Conservation (phyloP, 2,888 invertebrate species). For the Drosophila parthenogenetica region DNA sequence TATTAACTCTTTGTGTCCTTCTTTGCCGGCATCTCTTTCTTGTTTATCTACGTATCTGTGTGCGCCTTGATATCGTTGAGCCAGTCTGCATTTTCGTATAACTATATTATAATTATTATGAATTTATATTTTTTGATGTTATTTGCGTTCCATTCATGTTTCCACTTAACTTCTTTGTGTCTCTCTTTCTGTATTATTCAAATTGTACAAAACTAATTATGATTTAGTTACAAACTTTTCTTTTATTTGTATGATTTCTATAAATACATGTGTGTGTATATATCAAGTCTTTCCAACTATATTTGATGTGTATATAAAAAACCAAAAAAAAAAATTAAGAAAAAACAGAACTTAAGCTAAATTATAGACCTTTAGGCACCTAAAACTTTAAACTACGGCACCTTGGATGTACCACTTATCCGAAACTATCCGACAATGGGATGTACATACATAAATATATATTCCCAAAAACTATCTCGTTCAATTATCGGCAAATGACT, state of each 20-base stretch:
- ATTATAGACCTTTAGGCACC: slow-evolving; percentile 48
- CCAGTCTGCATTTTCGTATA: slow-evolving; percentile 72
- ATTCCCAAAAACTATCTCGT: slow-evolving; percentile 6
- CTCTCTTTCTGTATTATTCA: slow-evolving; percentile 49
- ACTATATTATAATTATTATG: slow-evolving; percentile 27
- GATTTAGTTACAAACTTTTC: slow-evolving; percentile 29
- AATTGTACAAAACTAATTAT: slow-evolving; percentile 46
- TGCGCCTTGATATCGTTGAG: slow-evolving; percentile 70
- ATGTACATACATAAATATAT: slow-evolving; percentile 2
- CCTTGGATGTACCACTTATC: slow-evolving; percentile 41
- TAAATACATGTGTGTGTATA: slow-evolving; percentile 48
- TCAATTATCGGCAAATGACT: slow-evolving; percentile 16
- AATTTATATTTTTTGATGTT: slow-evolving; percentile 31
- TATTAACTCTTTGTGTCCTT: slow-evolving; percentile 50
- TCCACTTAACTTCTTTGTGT: slow-evolving; percentile 61
- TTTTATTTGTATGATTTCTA: slow-evolving; percentile 46
- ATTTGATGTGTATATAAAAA: slow-evolving; percentile 62
- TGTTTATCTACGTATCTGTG: slow-evolving; percentile 62
- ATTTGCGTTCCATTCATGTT: slow-evolving; percentile 41
- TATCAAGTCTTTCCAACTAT: slow-evolving; percentile 41
- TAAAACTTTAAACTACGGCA: slow-evolving; percentile 48
- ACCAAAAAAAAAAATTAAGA: slow-evolving; percentile 8
- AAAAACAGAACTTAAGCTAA: slow-evolving; percentile 23
- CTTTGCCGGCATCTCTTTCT: slow-evolving; percentile 53
- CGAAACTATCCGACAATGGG: slow-evolving; percentile 20